Base-by-base conservation (phyloP, 2,888 invertebrate species). In the Bellardia pandia region DNA sequence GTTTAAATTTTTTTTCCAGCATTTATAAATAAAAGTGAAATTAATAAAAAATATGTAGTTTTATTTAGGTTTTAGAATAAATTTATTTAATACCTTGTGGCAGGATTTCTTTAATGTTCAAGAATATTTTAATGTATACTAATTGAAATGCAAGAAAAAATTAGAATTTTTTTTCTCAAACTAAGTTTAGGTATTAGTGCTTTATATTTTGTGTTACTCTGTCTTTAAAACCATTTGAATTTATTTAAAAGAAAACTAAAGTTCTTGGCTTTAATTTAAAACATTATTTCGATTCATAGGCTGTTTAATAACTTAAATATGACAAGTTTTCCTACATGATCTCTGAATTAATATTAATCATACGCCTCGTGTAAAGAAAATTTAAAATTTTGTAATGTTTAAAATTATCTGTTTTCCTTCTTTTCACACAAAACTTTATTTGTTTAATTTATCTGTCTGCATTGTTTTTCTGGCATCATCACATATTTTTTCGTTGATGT, bases 361-460 rank as follows among this genome's bases (percentile, higher is more conserved):
- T 62, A 62, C 60, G 60, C 37, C 11, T 11, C 1, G 37, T 9
- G 8, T 51, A n/a, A 14, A 2, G 3, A 51, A 51, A 51, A 14
- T 51, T 51, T 5, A n/a, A 51, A 13, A 51, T 5, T 4, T 51
- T 5, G 2, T 51, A 3, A 5, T 51, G 3, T 51, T 14, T 3
- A 11, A 14, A 51, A 5, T 14, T 60, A 33, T 60, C 4, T 60
- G 3, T 60, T 60, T 9, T 51, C 14, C 14, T 2, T 30, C 5
- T 23, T 9, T 11, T 56, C 11, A 56, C 33, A 33, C 30, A 16
- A 14, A 48, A 42, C 37, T 53, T 40, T 58, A 3, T 58, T 30
- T 16, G 14, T 7, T 13, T 23, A 74, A 75, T 77, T 77, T 51
- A 45, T 42, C 11, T 48, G 42, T 56, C 75, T 75, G 1, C 23